These are phyloP conservation scores for Spinus pinus DNA, from an alignment of 2,797 vertebrate species.

Conservation along the genomic window DNA sequence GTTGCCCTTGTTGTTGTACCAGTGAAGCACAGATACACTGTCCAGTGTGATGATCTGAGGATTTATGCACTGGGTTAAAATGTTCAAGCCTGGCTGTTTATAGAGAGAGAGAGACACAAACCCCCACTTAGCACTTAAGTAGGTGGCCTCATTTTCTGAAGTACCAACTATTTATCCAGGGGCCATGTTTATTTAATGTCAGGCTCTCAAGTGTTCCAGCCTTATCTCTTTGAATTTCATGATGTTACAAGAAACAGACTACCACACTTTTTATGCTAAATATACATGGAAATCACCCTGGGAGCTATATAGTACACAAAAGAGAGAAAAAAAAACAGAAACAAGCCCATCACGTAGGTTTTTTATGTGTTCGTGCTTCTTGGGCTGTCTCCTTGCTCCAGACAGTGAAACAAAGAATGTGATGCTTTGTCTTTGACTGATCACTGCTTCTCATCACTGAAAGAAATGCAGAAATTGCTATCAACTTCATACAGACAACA, in stretches of 20 bases:
- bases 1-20: neutral
- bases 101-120: neutral
- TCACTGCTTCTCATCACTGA: neutral
- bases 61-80: neutral
- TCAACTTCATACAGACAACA: neutral
- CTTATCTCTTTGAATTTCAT: neutral
- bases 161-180: neutral
- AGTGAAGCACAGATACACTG: neutral
- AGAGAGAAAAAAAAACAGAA: neutral
- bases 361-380: neutral
- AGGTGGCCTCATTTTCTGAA: slow-evolving; percentile 48
- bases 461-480: neutral
- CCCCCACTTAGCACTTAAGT: neutral
- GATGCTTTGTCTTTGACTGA: neutral
- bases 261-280: neutral
- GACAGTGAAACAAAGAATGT: neutral
- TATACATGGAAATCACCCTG: neutral
- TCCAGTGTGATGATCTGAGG: neutral
- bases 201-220: slow-evolving; percentile 13
- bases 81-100: neutral
- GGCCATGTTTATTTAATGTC: slow-evolving; percentile 59
- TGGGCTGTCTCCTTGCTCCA: neutral
- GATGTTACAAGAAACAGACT: neutral
- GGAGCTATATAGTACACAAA: neutral
- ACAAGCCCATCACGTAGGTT: accelerated